phyloP scores from a whole-genome alignment of 2,888 invertebrate genomes.

The Sphaerophoria taeniata region DNA sequence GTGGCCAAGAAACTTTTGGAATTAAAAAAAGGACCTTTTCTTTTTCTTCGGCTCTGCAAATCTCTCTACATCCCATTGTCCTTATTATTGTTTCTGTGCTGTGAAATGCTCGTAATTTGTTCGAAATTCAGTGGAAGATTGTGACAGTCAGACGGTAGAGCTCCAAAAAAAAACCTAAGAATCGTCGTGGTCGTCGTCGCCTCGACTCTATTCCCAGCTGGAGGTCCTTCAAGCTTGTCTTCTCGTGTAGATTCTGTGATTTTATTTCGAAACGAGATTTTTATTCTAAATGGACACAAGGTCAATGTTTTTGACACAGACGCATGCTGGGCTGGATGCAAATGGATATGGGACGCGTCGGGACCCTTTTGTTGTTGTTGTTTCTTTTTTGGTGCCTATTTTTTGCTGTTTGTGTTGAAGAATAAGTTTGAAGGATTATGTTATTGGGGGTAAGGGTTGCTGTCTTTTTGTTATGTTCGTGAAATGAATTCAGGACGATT shows the following conservation, averaged over 20 bases:
- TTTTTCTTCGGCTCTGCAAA: no score
- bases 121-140: conserved; percentile 59
- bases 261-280: neutral
- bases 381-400: neutral
- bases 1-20: conserved; percentile 65
- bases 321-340: conserved; percentile 65
- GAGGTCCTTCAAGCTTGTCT: conserved; percentile 42
- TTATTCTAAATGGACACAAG: conserved; percentile 59
- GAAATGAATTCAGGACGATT: conserved; percentile 34
- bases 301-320: conserved; percentile 73
- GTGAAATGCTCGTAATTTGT: conserved; percentile 70
- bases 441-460: conserved; percentile 28
- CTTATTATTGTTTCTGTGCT: conserved; percentile 33
- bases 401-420: conserved; percentile 13
- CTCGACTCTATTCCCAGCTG: conserved; percentile 37
- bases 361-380: conserved; percentile 36
- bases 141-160: no score
- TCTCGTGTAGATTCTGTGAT: conserved; percentile 33
- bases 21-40: conserved; percentile 40
- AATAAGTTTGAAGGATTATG: conserved; percentile 1
- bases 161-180: no score
- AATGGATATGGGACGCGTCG: conserved; percentile 41
- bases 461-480: conserved; percentile 11
- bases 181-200: conserved; percentile 26
- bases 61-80: neutral